Percentiles rank a stretch among this genome's conserved stretches.
Conservation (phyloP, 1,140 invertebrate genomes). For the Zaprionus inermis region DNA sequence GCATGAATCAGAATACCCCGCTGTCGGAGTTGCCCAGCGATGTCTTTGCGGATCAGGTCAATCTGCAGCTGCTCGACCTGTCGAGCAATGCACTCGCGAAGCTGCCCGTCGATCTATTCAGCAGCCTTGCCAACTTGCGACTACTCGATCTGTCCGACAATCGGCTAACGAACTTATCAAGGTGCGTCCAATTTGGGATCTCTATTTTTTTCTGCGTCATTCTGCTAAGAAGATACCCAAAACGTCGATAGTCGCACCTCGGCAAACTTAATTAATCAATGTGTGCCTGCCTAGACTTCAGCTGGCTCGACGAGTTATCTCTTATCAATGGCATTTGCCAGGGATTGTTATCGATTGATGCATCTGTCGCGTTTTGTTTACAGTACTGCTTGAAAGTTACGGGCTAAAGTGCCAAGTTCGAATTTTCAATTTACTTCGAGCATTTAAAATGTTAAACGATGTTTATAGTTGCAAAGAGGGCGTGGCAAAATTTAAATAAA, state of each 20-base stretch:
- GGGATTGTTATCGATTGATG: not conserved
- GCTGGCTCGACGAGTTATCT: not conserved
- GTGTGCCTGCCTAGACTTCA: not conserved
- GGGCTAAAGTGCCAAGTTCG: not conserved
- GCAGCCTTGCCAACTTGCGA: conserved; percentile 84
- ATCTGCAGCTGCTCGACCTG: conserved; percentile 85
- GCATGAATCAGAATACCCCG: conserved; percentile 85
- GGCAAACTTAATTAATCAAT: conserved; percentile 43
- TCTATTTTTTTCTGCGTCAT: conserved; percentile 5
- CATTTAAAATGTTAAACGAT: not conserved
- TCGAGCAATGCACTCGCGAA: conserved; percentile 85
- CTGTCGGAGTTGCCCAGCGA: conserved; percentile 85
- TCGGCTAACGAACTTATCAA: conserved; percentile 64
- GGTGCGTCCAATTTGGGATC: conserved; percentile 38
- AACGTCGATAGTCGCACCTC: conserved; percentile 83
- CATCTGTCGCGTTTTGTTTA: conserved; percentile 11
- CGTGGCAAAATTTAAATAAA: too few relatives aligned
- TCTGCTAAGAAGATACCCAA: conserved; percentile 82
- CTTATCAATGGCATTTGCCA: conserved; percentile 19
- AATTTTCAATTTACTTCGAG: too few relatives aligned
- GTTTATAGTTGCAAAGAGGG: not conserved
- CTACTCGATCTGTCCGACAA: conserved; percentile 86
- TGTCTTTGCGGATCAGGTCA: conserved; percentile 86
- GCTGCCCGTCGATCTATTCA: conserved; percentile 85
- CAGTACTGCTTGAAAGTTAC: not conserved